Evolutionary conservation across 2,888 invertebrate genomes (phyloP).

Genomic region (Ligdia adustata): DNA sequence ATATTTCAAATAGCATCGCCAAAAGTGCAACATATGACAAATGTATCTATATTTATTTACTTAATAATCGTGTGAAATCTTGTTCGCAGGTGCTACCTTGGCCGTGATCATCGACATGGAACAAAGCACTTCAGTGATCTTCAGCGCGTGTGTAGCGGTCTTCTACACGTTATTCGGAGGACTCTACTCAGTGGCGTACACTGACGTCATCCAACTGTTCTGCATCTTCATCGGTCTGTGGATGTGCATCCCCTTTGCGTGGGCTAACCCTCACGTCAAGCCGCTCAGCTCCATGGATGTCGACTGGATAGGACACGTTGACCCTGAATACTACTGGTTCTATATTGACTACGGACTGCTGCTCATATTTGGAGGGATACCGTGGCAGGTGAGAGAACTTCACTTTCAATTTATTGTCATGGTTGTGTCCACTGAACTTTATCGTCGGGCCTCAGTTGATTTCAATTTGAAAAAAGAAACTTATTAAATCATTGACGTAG

Average conservation of each 20-base stretch:
- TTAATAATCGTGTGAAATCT: no score
- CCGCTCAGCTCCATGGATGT: conserved; percentile 92
- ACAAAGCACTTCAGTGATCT: conserved; percentile 95
- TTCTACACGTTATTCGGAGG: conserved; percentile 99
- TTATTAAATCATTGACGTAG: no score
- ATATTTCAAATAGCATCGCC: no score
- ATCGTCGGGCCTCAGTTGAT: no score
- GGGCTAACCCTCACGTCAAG: conserved; percentile 93
- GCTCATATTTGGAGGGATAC: conserved; percentile 97
- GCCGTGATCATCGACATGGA: conserved; percentile 99
- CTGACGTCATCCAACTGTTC: conserved; percentile 98
- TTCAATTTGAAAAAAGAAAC: no score
- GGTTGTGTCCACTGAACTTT: no score
- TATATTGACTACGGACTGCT: conserved; percentile 95
- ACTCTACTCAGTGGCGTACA: conserved; percentile 98
- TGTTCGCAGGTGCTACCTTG: conserved; percentile 92
- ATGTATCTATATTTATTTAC: no score
- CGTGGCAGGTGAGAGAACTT: conserved; percentile 91
- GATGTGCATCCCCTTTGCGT: conserved; percentile 99
- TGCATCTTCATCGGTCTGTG: conserved; percentile 99
- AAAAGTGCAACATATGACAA: no score
- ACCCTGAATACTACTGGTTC: conserved; percentile 88
- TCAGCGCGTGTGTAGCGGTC: conserved; percentile 97
- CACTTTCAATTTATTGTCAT: no score
- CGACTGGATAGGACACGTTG: conserved; percentile 94